A percentile compares a stretch with the other conserved stretches of the same genome.
These are phyloP conservation scores for Cyclina sinensis DNA, from an alignment of 1,140 invertebrate genomes.

Conservation along the genomic window DNA sequence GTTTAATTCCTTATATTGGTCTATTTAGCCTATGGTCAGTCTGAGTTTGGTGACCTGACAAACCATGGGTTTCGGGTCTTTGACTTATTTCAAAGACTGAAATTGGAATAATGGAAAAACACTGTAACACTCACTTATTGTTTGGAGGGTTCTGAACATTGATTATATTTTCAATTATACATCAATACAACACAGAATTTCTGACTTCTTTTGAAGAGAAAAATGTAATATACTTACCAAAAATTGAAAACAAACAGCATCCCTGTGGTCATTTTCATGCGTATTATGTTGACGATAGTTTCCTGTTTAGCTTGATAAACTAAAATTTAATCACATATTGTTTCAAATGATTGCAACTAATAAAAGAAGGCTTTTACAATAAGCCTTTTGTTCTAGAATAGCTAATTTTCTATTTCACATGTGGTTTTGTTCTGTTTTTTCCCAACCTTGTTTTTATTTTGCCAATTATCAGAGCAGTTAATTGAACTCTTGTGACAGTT, in stretches of 20 bases:
- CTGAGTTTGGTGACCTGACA: no score
- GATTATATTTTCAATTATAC: no score
- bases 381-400: neutral
- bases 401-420: neutral
- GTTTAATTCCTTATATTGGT: no score
- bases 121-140: no score
- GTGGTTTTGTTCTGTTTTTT: conserved; percentile 7
- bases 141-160: no score
- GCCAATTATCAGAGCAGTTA: neutral
- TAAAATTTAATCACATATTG: neutral
- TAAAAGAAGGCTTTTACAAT: neutral
- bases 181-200: no score
- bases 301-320: neutral
- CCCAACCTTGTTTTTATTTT: neutral
- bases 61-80: no score
- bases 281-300: neutral
- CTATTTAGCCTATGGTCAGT: no score
- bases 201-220: no score
- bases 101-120: no score
- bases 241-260: conserved; percentile 77
- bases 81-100: no score
- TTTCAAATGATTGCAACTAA: neutral
- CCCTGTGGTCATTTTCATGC: conserved; percentile 72
- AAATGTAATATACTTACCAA: conserved; percentile 72
- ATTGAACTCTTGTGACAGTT: neutral